A percentile compares a stretch with the other conserved stretches of the same genome.
Conservation (phyloP, 2,113 vertebrate genomes). For the Trichechus manatus region DNA sequence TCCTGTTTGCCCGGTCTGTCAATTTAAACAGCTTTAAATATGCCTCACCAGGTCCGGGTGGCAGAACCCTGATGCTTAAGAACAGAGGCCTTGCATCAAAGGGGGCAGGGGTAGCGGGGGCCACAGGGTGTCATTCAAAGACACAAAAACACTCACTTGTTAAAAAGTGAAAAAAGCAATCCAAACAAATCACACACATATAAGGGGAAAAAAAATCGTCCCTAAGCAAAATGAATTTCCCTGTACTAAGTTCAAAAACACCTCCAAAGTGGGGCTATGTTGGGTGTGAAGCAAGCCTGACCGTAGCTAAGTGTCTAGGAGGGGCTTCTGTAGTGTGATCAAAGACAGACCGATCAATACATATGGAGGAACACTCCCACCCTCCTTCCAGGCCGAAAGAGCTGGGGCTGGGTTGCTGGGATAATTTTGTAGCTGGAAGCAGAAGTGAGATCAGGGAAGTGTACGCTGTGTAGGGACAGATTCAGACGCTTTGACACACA, state of each 20-base stretch:
- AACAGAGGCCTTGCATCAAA: constrained; percentile 79
- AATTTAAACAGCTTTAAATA: constrained; percentile 93
- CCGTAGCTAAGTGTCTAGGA: too few relatives aligned
- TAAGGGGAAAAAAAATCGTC: neutral
- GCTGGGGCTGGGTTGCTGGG: fast-evolving
- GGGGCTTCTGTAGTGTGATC: neutral
- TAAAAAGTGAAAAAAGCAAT: constrained; percentile 38
- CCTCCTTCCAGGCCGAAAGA: neutral
- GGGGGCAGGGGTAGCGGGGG: constrained; percentile 22
- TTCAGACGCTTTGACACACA: neutral
- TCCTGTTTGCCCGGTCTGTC: constrained; percentile 90
- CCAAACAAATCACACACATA: neutral
- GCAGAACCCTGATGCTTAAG: constrained; percentile 70
- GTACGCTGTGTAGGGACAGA: neutral
- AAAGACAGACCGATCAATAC: too few relatives aligned
- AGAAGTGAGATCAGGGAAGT: neutral
- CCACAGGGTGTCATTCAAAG: constrained; percentile 75
- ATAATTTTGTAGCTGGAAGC: neutral
- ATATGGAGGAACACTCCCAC: neutral
- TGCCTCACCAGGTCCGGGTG: constrained; percentile 86
- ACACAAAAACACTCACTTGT: constrained; percentile 66
- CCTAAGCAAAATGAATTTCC: constrained; percentile 29
- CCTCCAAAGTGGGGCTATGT: neutral
- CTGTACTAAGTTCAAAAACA: neutral
- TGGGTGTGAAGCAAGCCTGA: neutral